Evolutionary conservation across 1,140 invertebrate genomes (phyloP).

Genomic region (Arion vulgaris): DNA sequence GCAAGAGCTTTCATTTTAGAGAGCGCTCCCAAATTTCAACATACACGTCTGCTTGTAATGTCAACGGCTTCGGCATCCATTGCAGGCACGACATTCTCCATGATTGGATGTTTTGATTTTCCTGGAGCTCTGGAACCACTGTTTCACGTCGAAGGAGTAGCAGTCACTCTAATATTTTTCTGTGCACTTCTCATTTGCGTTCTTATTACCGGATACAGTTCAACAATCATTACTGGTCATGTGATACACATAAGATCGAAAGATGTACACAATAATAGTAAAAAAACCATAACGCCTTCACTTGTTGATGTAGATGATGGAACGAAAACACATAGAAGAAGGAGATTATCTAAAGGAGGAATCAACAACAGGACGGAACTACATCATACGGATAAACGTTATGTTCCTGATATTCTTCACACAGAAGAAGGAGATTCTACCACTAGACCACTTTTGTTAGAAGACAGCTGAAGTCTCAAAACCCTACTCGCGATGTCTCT

Average conservation of each 20-base stretch:
- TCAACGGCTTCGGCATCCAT: neutral
- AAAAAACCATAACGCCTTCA: neutral
- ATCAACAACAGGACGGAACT: neutral
- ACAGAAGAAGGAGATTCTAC: conserved; percentile 13
- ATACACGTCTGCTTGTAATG: conserved; percentile 12
- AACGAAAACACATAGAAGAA: neutral
- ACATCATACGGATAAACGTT: neutral
- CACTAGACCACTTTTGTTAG: conserved; percentile 7
- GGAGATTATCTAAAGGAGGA: neutral
- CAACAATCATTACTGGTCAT: conserved; percentile 8
- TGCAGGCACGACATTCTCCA: conserved; percentile 6
- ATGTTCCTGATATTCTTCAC: conserved; percentile 19
- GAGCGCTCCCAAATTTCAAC: neutral
- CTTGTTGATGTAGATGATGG: neutral
- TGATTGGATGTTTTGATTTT: conserved; percentile 16
- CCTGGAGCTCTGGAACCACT: neutral
- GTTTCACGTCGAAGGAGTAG: conserved; percentile 27
- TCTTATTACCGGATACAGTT: neutral
- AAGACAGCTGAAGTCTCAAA: neutral
- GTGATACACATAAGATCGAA: neutral
- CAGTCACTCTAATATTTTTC: conserved; percentile 12
- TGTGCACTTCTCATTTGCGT: neutral
- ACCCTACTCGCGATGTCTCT: neutral
- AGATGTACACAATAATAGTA: neutral
- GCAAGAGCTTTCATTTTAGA: conserved; percentile 19